These are phyloP conservation scores for Cotesia congregata DNA, from an alignment of 2,888 invertebrate species.

Conservation along the genomic window DNA sequence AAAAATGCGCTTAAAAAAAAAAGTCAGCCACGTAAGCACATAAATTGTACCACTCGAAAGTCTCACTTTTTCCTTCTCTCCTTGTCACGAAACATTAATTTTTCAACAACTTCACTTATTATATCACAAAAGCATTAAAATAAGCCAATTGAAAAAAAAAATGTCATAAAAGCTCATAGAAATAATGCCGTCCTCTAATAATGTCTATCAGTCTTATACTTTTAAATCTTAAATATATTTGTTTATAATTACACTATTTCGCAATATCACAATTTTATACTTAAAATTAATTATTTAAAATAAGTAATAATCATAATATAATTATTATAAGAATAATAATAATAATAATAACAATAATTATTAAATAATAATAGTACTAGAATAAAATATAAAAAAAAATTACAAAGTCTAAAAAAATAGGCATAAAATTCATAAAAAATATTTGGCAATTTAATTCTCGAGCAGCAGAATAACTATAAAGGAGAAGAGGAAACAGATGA, in stretches of 20 bases:
- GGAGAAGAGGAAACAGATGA: slow-evolving; percentile 70
- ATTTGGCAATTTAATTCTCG: slow-evolving; percentile 57
- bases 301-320: not conserved
- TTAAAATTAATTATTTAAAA: not conserved
- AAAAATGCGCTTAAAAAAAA: not conserved
- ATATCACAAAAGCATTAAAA: not conserved
- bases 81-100: not conserved
- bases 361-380: slow-evolving; percentile 39
- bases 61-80: not conserved
- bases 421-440: slow-evolving; percentile 58
- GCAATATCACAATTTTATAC: not conserved
- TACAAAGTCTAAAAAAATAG: slow-evolving; percentile 36
- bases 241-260: slow-evolving; percentile 14
- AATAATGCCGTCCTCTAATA: slow-evolving; percentile 18
- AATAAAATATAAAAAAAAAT: slow-evolving; percentile 37
- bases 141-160: not conserved
- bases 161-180: slow-evolving; percentile 3
- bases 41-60: not conserved
- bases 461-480: slow-evolving; percentile 69
- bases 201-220: slow-evolving; percentile 14
- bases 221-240: not conserved
- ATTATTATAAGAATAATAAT: not conserved
- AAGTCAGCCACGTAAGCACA: not conserved
- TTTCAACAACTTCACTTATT: not conserved
- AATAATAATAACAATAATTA: slow-evolving; percentile 6